A percentile compares a stretch with the other conserved stretches of the same genome.
These are phyloP conservation scores for Pachycephala philippinensis DNA, from an alignment of 2,113 vertebrate genomes.

Conservation along the genomic window DNA sequence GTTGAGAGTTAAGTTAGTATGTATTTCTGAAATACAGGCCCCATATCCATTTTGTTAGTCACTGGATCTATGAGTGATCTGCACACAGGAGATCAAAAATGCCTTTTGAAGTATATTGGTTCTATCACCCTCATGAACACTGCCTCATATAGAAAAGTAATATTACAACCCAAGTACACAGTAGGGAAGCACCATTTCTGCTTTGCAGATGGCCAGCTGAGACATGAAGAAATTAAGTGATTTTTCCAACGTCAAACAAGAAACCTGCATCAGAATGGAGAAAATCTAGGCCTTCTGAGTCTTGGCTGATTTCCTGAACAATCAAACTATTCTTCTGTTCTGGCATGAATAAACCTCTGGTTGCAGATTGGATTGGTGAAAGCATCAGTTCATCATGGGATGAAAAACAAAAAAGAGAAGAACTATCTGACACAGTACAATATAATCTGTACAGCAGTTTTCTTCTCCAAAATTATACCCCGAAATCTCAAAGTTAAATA, in stretches of 20 bases:
- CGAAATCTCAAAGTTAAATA: not conserved
- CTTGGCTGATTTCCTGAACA: constrained; percentile 21
- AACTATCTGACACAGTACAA: not conserved
- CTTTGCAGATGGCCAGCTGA: not conserved
- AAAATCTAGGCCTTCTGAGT: constrained; percentile 2
- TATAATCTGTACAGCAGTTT: not conserved
- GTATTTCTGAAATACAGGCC: not conserved
- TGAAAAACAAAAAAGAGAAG: not conserved
- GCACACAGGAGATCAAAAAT: not conserved
- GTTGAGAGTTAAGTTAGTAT: not conserved
- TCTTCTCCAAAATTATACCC: not conserved
- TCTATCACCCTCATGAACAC: not conserved
- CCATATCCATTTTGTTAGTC: not conserved
- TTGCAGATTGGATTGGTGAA: constrained; percentile 13
- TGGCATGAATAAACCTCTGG: constrained; percentile 10
- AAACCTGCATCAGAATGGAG: not conserved
- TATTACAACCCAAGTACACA: not conserved
- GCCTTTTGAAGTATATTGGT: constrained; percentile 29
- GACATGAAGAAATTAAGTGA: not conserved
- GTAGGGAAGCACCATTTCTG: constrained; percentile 13
- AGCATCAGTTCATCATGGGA: not conserved
- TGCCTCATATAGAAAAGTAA: constrained; percentile 1
- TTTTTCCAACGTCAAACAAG: not conserved
- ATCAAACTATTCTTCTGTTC: constrained; percentile 15
- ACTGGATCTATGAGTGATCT: not conserved